A percentile compares a stretch with the other conserved stretches of the same genome.
phyloP scores from a whole-genome alignment of 2,888 invertebrate genomes.

The Lochmaea crataegi region DNA sequence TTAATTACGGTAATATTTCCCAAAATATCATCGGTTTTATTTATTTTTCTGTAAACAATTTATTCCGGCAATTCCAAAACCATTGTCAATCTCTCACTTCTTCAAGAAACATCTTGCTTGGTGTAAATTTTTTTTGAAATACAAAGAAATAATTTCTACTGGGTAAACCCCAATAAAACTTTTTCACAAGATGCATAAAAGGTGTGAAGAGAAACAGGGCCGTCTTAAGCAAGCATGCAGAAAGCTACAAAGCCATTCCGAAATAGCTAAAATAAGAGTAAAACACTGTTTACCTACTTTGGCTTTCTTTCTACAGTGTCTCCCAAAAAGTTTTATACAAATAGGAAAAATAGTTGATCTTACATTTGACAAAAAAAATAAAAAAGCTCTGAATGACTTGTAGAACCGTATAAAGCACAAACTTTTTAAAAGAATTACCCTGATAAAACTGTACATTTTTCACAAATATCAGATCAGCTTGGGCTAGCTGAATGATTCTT shows the following conservation, averaged over 20 bases:
- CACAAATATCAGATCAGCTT: too few species aligned
- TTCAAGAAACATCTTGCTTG: background rate
- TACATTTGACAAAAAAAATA: too few species aligned
- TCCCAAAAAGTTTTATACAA: too few species aligned
- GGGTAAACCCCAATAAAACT: slow-evolving; percentile 9
- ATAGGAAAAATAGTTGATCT: too few species aligned
- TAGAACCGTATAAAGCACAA: too few species aligned
- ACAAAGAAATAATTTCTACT: background rate
- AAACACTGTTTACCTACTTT: too few species aligned
- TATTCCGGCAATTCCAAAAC: background rate
- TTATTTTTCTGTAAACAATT: background rate
- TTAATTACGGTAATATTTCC: background rate
- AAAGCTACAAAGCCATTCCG: background rate
- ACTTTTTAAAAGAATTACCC: too few species aligned
- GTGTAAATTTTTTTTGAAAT: background rate
- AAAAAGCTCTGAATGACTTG: too few species aligned
- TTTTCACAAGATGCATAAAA: slow-evolving; percentile 3
- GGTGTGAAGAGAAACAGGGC: background rate
- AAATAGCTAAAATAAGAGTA: too few species aligned
- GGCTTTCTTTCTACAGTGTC: too few species aligned
- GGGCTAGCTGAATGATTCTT: too few species aligned
- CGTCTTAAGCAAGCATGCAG: background rate
- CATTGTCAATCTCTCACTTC: background rate
- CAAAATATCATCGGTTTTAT: background rate
- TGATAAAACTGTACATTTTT: too few species aligned